Evolutionary conservation across 2,888 invertebrate genomes (phyloP).

Genomic region (Nomada ruficornis): DNA sequence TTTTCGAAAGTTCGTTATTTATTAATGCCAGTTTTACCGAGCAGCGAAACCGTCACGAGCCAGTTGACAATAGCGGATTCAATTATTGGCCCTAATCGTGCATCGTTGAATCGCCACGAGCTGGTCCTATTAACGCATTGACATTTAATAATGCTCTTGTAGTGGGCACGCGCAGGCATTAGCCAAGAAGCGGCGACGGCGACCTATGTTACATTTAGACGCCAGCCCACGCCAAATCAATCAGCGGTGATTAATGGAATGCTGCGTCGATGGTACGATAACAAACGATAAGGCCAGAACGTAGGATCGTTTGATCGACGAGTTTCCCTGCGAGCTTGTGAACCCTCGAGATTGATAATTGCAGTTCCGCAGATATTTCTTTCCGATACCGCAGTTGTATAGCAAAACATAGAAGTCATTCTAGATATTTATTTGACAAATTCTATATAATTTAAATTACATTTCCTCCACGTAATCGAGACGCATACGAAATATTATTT

Average conservation of each 20-base stretch:
- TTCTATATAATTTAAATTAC: too few species aligned
- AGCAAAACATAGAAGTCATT: too few species aligned
- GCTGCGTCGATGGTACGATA: conserved; percentile 13
- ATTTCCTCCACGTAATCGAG: too few species aligned
- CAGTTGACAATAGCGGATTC: conserved; percentile 2
- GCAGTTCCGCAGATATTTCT: not conserved
- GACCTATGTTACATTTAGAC: conserved; percentile 43
- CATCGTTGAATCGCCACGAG: conserved; percentile 20
- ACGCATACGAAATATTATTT: too few species aligned
- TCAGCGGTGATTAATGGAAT: conserved; percentile 58
- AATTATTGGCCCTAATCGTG: conserved; percentile 31
- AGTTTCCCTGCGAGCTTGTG: not conserved
- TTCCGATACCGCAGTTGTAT: not conserved
- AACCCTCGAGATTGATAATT: not conserved
- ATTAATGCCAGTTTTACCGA: not conserved
- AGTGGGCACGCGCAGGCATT: conserved; percentile 13
- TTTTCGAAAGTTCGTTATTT: not conserved
- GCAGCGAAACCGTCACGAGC: not conserved
- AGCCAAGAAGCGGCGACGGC: conserved; percentile 41
- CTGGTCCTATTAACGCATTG: conserved; percentile 36
- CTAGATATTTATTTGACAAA: too few species aligned
- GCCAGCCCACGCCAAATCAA: conserved; percentile 49
- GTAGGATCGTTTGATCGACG: conserved; percentile 3
- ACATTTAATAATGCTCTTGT: conserved; percentile 50
- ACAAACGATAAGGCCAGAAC: conserved; percentile 28